Base-by-base conservation (phyloP, 1,140 invertebrate genomes). In the Penaeus indicus region DNA sequence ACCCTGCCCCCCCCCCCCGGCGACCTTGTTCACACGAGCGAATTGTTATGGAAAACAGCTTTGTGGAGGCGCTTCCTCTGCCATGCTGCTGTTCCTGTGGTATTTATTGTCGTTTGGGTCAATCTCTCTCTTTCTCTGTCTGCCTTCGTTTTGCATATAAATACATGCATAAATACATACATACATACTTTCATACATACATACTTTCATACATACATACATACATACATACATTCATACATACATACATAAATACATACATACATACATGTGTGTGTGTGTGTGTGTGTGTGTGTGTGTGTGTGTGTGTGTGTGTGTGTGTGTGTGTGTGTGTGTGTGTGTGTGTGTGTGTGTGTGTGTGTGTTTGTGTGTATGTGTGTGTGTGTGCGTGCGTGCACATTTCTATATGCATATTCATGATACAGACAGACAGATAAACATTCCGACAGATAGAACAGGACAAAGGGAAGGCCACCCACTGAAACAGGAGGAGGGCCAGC, bases 301-400 rank as follows among this genome's bases (percentile, higher is more conserved):
- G n/a, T 19, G n/a, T 19, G n/a, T 22, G n/a, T 72, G n/a, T 72
- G n/a, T 72, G n/a, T 72, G 2, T 72, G n/a, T 72, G n/a, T 72
- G n/a, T 72, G n/a, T 22, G n/a, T 72, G n/a, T 72, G n/a, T 72
- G n/a, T 72, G n/a, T 72, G n/a, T 72, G n/a, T 72, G n/a, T 72
- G 8, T 72, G 8, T 72, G 8, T 72, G 8, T n/a, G 8, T 72
- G 8, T 72, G 8, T 72, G 8, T 72, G n/a, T n/a, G n/a, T 72
- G n/a, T 72, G n/a, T 72, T n/a, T 72, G 10, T 72, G 38, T 72
- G 8, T 72, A 19, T 72, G 38, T 72, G 38, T 72, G 38, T 72
- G 16, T 72, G 38, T n/a, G n/a, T n/a, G 38, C n/a, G 5, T n/a
- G n/a, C n/a, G n/a, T n/a, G n/a, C 38, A 72, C 27, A 72, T 22